Percentiles rank a stretch among this genome's conserved stretches.
Evolutionary conservation across 2,113 vertebrate genomes (phyloP).

Genomic region (Octodon degus): DNA sequence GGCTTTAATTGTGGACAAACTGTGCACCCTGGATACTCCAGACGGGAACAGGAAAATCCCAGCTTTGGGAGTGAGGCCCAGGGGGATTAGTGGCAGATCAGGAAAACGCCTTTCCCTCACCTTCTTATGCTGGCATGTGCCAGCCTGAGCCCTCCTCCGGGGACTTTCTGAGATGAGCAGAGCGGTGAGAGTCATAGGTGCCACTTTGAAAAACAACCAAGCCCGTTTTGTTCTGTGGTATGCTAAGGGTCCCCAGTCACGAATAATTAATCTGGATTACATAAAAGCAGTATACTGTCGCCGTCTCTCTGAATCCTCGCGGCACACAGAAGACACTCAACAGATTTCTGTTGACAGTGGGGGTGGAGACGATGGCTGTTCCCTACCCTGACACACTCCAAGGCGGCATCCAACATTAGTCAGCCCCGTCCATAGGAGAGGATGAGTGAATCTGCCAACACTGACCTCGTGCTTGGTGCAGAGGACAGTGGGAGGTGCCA

Average conservation of each 20-base stretch:
- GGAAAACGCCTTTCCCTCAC: not conserved
- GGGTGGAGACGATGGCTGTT: conserved; percentile 39
- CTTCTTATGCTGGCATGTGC: not conserved
- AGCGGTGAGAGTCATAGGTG: conserved; percentile 14
- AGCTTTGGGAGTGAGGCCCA: conserved; percentile 58
- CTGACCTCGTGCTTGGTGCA: not conserved
- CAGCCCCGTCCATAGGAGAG: not conserved
- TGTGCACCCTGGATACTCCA: conserved; percentile 13
- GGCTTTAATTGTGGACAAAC: conserved; percentile 74
- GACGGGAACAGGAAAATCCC: conserved; percentile 66
- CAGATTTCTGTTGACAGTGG: conserved; percentile 40
- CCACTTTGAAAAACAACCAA: not conserved
- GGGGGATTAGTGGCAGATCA: conserved; percentile 70
- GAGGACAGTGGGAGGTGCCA: not conserved
- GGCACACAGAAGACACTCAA: not conserved
- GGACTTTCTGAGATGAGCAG: conserved; percentile 2
- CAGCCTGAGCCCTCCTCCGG: not conserved
- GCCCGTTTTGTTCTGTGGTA: not conserved
- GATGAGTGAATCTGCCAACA: conserved; percentile 1
- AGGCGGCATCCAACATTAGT: not conserved
- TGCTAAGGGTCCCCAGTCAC: not conserved
- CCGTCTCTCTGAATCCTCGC: not conserved
- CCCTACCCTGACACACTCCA: not conserved
- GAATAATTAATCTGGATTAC: conserved; percentile 31
- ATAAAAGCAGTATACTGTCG: not conserved